Base-by-base conservation (phyloP, 2,797 vertebrate species). In the Tangara arthus region DNA sequence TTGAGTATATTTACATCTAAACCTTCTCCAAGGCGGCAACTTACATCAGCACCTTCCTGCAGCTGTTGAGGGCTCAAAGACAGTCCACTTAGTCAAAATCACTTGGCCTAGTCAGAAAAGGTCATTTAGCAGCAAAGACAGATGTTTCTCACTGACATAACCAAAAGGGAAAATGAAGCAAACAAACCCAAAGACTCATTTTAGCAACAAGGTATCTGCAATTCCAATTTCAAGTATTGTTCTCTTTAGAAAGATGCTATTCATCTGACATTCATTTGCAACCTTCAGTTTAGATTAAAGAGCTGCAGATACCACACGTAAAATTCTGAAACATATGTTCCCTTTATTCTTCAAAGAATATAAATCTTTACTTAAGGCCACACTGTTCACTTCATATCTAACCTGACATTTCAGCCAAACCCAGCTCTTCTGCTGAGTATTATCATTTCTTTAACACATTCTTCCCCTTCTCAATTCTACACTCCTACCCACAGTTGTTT, bases 71-170 rank as follows among this genome's bases (percentile, higher is more conserved):
- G 75, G 44, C 70, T 90, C 86, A 49, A 90, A 90, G 75, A 90
- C 63, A 72, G 77, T 56, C 73, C 64, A 53, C 57, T 70, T 88
- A 87, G 75, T 89, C 92, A 64, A 70, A 94, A 87, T 91, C 75
- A 77, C 81, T 85, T 77, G 90, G 82, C 64, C 81, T 68, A 94
- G 56, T 73, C 87, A 89, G 60, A 89, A 73, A n/a, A 87, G 81
- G 84, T 87, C 91, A 87, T 65, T 93, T 79, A 93, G 79, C 64
- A 89, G 84, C 49, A 73, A 77, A 93, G 92, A 92, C 90, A 94
- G 73, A 89, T 92, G 92, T 70, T 95, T 77, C 86, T 92, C 88
- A 84, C 73, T 76, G 66, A 94, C 85, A 82, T 6, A 93, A 84
- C 68, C 72, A 79, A 84, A 89, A 92, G 41, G 24, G 64, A 94